These are phyloP conservation scores for Mesoligia furuncula DNA, from an alignment of 2,888 invertebrate genomes.

Conservation along the genomic window DNA sequence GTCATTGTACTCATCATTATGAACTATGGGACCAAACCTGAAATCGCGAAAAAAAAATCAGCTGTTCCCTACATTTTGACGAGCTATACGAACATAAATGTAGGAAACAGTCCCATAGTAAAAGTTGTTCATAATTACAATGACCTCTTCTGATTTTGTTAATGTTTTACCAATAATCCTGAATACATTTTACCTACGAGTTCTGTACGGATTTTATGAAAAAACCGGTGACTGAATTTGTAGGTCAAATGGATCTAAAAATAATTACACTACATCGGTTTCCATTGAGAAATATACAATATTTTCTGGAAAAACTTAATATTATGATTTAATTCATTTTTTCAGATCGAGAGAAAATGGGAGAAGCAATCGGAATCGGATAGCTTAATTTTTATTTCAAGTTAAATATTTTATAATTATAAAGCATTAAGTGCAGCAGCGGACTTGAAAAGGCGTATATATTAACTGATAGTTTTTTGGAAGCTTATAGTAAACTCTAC, in stretches of 20 bases:
- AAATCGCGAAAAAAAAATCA: no score
- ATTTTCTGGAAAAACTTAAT: neutral
- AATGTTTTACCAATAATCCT: no score
- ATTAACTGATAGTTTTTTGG: neutral
- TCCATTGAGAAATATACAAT: neutral
- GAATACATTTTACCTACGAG: neutral
- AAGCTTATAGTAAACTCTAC: neutral
- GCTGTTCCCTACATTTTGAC: no score
- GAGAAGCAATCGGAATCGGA: no score
- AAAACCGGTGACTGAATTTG: slow-evolving; percentile 6
- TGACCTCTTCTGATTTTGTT: no score
- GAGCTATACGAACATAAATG: no score
- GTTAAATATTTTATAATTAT: neutral
- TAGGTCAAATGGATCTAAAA: slow-evolving; percentile 12
- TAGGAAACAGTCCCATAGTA: no score
- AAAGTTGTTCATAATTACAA: no score
- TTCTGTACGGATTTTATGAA: slow-evolving; percentile 3
- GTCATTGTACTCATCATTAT: no score
- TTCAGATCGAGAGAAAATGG: neutral
- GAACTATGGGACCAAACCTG: no score
- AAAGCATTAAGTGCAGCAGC: neutral
- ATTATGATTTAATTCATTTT: neutral
- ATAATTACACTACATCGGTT: neutral
- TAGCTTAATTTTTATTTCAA: neutral
- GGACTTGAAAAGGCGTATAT: neutral